Base-by-base conservation (phyloP, 53 echinoderm and acorn worm genomes). In the Patiria pectinifera region DNA sequence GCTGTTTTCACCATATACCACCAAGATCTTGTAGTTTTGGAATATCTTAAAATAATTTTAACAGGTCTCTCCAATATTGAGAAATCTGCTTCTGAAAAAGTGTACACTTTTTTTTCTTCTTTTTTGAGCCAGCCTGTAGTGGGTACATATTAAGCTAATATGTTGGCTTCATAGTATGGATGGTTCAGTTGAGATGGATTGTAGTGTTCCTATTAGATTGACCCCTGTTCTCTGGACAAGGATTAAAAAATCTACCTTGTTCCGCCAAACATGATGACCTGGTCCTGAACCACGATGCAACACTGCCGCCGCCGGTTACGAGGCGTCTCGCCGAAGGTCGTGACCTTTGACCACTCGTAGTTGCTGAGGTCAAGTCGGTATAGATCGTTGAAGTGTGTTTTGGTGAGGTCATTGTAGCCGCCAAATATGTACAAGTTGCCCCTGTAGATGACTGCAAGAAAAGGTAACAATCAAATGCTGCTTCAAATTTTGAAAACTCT, bases 201-300 rank as follows among this genome's bases (percentile, higher is more conserved):
- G 53, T 53, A 53, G 53, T 53, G 53, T 53, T 53, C 8, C 53
- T 53, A 6, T 45, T 11, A 25, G 45, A 62, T 58, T 45, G 81
- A 53, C 53, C 8, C 15, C 15, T 18, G 12, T 18, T 66, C 66
- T 66, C 15, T 16, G 14, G 0, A 66, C 3, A 16, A 66, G 10
- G 10, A 66, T 3, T 3, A 66, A 66, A n/a, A n/a, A 23, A 74
- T 53, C 9, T 93, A 99, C 99, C 99, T 99, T 43, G 99, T 99
- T 49, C 99, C 99, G 25, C 99, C 99, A 91, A 99, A 99, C 93
- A 99, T 89, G 84, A 96, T 89, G 94, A 99, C 94, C 81, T 95
- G 95, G 75, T 97, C 96, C 24, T 84, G 69, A 53, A 95, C 82
- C 83, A 94, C 84, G 48, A 97, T 91, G 85, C 99, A 99, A 85